phyloP scores from a whole-genome alignment of 2,888 invertebrate genomes.

The Odontomyia ornata region DNA sequence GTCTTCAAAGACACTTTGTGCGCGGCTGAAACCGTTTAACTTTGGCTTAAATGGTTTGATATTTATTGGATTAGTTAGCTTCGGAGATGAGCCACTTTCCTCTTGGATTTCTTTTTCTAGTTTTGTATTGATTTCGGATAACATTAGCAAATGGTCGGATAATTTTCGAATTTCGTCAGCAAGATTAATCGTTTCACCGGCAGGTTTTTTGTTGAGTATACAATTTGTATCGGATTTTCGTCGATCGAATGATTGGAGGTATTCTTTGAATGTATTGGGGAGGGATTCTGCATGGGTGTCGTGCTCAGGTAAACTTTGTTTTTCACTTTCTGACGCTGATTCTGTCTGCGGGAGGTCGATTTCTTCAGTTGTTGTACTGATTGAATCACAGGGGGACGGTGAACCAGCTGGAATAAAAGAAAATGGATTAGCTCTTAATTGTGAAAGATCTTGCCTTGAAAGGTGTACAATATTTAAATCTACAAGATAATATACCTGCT shows the following conservation, averaged over 20 bases:
- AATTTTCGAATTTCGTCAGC: slow-evolving; percentile 86
- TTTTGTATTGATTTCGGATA: slow-evolving; percentile 72
- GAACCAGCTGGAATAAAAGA: slow-evolving; percentile 73
- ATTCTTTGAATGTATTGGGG: slow-evolving; percentile 58
- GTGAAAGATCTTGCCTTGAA: no score
- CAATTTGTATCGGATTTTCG: slow-evolving; percentile 82
- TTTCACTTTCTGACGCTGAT: slow-evolving; percentile 4
- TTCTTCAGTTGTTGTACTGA: slow-evolving; percentile 72
- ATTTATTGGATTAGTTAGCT: slow-evolving; percentile 59
- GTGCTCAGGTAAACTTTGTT: not conserved
- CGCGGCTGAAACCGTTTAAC: slow-evolving; percentile 11
- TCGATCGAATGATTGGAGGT: slow-evolving; percentile 70
- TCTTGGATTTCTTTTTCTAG: slow-evolving; percentile 54
- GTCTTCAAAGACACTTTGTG: slow-evolving; percentile 35
- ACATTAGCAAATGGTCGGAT: slow-evolving; percentile 78
- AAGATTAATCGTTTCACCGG: slow-evolving; percentile 72
- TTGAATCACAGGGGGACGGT: slow-evolving; percentile 81
- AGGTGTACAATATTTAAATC: no score
- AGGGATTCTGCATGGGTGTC: slow-evolving; percentile 13
- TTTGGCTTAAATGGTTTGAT: slow-evolving; percentile 57
- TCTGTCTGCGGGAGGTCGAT: slow-evolving; percentile 31
- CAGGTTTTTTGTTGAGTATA: slow-evolving; percentile 66
- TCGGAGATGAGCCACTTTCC: not conserved
- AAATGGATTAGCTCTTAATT: no score
- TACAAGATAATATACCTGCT: no score